Conservation (phyloP, 2,888 invertebrate genomes). For the Neoaliturus tenellus region DNA sequence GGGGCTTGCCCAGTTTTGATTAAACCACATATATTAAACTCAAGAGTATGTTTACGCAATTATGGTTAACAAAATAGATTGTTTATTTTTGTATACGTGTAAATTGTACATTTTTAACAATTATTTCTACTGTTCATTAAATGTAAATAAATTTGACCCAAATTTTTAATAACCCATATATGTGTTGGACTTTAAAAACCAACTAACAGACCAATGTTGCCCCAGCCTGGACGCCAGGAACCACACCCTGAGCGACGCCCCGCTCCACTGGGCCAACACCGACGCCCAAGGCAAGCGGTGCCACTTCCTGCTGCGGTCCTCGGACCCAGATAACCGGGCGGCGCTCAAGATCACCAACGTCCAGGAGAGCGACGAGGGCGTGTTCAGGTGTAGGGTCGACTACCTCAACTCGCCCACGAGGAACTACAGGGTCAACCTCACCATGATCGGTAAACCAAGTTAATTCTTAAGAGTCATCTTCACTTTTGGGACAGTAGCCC, state of each 20-base stretch:
- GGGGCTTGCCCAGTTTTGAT: too few species aligned
- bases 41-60: too few species aligned
- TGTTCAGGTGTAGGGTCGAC: slow-evolving; percentile 92
- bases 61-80: too few species aligned
- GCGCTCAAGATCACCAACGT: slow-evolving; percentile 85
- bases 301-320: slow-evolving; percentile 79
- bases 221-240: slow-evolving; percentile 80
- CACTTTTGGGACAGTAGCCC: too few species aligned
- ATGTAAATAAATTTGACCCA: too few species aligned
- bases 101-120: too few species aligned
- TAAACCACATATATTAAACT: too few species aligned
- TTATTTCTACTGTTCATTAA: too few species aligned
- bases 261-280: slow-evolving; percentile 84
- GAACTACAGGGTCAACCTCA: slow-evolving; percentile 90
- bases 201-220: background rate
- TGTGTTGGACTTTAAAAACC: background rate
- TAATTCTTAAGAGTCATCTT: too few species aligned
- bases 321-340: slow-evolving; percentile 77
- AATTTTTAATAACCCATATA: too few species aligned
- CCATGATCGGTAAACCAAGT: slow-evolving; percentile 91
- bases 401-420: slow-evolving; percentile 92
- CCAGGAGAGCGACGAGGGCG: slow-evolving; percentile 84
- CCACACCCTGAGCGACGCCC: slow-evolving; percentile 78
- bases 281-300: slow-evolving; percentile 85
- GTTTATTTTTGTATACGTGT: too few species aligned